These are phyloP conservation scores for Ascaphus truei DNA, from an alignment of 2,113 vertebrate genomes.

Conservation along the genomic window DNA sequence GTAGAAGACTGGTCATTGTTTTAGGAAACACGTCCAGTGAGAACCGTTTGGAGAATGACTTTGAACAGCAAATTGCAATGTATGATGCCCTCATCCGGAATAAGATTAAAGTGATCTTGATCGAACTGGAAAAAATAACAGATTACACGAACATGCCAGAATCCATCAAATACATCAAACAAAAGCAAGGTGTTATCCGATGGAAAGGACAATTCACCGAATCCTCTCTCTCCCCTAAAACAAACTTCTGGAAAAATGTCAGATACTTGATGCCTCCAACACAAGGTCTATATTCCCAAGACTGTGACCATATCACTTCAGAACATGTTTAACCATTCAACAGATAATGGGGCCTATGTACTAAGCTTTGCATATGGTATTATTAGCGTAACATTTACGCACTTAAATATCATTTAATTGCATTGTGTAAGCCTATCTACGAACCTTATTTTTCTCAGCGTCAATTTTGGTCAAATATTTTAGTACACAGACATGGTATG, in stretches of 20 bases:
- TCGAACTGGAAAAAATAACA: constrained; percentile 81
- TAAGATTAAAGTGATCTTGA: constrained; percentile 77
- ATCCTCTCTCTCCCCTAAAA: constrained; percentile 51
- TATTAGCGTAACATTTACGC: no score
- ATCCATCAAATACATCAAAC: constrained; percentile 79
- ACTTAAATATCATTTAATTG: no score
- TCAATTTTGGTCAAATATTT: no score
- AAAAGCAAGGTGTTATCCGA: constrained; percentile 72
- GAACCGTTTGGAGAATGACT: constrained; percentile 44
- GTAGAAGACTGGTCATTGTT: constrained; percentile 80
- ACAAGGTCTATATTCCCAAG: background rate
- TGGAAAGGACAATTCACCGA: constrained; percentile 67
- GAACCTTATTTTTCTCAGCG: no score
- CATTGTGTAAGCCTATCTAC: no score
- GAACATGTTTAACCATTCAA: no score
- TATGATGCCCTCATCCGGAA: constrained; percentile 73
- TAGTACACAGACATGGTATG: no score
- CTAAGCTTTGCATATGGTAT: no score
- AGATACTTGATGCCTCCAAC: constrained; percentile 79
- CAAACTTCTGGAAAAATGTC: constrained; percentile 85
- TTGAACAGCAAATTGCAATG: constrained; percentile 76
- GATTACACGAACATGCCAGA: constrained; percentile 76
- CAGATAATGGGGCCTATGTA: no score
- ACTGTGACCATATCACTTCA: background rate
- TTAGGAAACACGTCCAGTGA: constrained; percentile 55